A percentile compares a stretch with the other conserved stretches of the same genome.
Conservation (phyloP, 2,888 invertebrate genomes). For the Agonum fuliginosum region DNA sequence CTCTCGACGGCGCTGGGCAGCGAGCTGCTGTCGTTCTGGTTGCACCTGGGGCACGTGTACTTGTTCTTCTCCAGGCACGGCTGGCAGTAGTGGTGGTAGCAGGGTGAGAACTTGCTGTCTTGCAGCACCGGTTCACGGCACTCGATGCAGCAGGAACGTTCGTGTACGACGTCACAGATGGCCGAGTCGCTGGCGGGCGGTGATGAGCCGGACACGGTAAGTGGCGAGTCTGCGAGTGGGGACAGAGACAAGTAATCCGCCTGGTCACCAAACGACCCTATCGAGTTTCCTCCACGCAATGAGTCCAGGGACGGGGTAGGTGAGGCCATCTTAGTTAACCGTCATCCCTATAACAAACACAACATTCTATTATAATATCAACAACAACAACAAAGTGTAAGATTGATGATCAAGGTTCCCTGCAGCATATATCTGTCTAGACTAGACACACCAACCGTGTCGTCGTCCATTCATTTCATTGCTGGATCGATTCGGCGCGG, state of each 20-base stretch:
- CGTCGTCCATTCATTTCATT: conserved; percentile 6
- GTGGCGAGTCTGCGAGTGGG: conserved; percentile 80
- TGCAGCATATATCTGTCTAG: too few species aligned
- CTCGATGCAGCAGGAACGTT: conserved; percentile 75
- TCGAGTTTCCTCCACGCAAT: conserved; percentile 92
- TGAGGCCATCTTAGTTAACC: conserved; percentile 95
- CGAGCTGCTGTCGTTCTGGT: conserved; percentile 68
- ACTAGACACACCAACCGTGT: too few species aligned
- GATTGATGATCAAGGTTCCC: too few species aligned
- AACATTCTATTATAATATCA: too few species aligned
- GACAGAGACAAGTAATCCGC: conserved; percentile 82
- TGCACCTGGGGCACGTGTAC: conserved; percentile 84
- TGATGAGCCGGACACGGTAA: conserved; percentile 91
- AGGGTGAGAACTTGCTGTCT: conserved; percentile 86
- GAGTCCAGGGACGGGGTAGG: conserved; percentile 94
- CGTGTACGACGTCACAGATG: conserved; percentile 81
- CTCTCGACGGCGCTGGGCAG: conserved; percentile 70
- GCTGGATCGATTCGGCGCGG: conserved; percentile 28
- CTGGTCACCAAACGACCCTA: conserved; percentile 89
- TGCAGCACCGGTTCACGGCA: conserved; percentile 85
- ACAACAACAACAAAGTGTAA: too few species aligned
- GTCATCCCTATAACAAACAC: conserved; percentile 81
- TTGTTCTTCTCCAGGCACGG: conserved; percentile 87
- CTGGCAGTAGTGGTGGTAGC: conserved; percentile 90
- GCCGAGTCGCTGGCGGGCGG: conserved; percentile 90